phyloP scores from a whole-genome alignment of 2,888 invertebrate genomes.

The Synergus japonicus region DNA sequence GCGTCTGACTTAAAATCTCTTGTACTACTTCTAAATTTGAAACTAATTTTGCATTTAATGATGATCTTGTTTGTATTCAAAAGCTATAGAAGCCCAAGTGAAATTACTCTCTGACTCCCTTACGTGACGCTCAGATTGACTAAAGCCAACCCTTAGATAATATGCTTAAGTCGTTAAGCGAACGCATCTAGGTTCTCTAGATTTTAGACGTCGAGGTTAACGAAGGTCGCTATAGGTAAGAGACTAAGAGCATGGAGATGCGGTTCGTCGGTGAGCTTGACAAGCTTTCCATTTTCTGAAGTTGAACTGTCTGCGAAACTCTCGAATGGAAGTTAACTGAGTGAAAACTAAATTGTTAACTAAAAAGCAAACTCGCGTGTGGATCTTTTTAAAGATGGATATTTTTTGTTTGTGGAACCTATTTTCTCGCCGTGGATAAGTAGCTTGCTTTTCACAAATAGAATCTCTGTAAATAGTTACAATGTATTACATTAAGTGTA shows the following conservation, averaged over 20 bases:
- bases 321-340: constrained; percentile 29
- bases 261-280: constrained; percentile 23
- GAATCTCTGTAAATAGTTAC: neutral
- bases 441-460: neutral
- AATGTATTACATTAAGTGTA: too few species aligned
- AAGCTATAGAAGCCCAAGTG: neutral
- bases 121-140: constrained; percentile 29
- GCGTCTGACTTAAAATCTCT: too few species aligned
- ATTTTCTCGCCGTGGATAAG: neutral
- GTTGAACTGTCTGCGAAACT: constrained; percentile 36
- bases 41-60: neutral
- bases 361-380: constrained; percentile 28
- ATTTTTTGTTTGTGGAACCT: neutral
- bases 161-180: constrained; percentile 27
- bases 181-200: constrained; percentile 13
- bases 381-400: too few species aligned
- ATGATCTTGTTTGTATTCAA: neutral
- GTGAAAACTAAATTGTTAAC: constrained; percentile 24
- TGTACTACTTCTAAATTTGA: neutral
- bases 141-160: constrained; percentile 16
- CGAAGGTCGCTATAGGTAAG: constrained; percentile 27
- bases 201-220: neutral
- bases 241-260: constrained; percentile 6
- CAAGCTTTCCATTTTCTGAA: constrained; percentile 37
- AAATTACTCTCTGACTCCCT: neutral